Evolutionary conservation across 2,888 invertebrate species (phyloP).

Genomic region (Microdon myrmicae): DNA sequence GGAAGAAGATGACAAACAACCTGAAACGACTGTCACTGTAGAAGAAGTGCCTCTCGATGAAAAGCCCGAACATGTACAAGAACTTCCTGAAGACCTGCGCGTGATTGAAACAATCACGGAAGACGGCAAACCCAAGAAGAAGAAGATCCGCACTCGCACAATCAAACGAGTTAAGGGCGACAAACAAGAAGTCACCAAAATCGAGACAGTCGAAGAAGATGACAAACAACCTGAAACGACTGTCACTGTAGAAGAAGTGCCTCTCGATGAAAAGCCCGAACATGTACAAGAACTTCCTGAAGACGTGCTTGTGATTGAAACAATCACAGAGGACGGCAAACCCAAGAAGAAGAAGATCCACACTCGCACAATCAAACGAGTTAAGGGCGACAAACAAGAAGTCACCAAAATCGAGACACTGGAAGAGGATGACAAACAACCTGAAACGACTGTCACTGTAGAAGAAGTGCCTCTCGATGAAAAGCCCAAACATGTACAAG

Average conservation of each 20-base stretch:
- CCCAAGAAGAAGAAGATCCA: slow-evolving; percentile 59
- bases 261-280: slow-evolving; percentile 33
- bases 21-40: slow-evolving; percentile 30
- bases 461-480: slow-evolving; percentile 56
- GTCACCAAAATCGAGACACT: slow-evolving; percentile 65
- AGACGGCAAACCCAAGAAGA: slow-evolving; percentile 63
- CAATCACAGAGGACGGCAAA: slow-evolving; percentile 53
- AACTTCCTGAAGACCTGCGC: slow-evolving; percentile 43
- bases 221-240: slow-evolving; percentile 57
- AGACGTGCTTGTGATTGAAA: slow-evolving; percentile 58
- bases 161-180: slow-evolving; percentile 46
- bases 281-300: slow-evolving; percentile 43
- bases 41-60: slow-evolving; percentile 25
- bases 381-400: slow-evolving; percentile 62
- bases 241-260: slow-evolving; percentile 48
- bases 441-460: slow-evolving; percentile 54
- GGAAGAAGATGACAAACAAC: slow-evolving; percentile 29
- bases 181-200: slow-evolving; percentile 63
- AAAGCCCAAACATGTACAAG: slow-evolving; percentile 55
- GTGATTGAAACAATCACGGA: slow-evolving; percentile 65
- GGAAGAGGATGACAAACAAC: slow-evolving; percentile 64
- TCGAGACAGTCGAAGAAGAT: slow-evolving; percentile 63
- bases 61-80: slow-evolving; percentile 10
- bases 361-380: slow-evolving; percentile 61
- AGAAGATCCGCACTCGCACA: slow-evolving; percentile 53